Evolutionary conservation across 2,797 vertebrate species (phyloP).

Genomic region (Philypnodon macrostomus): DNA sequence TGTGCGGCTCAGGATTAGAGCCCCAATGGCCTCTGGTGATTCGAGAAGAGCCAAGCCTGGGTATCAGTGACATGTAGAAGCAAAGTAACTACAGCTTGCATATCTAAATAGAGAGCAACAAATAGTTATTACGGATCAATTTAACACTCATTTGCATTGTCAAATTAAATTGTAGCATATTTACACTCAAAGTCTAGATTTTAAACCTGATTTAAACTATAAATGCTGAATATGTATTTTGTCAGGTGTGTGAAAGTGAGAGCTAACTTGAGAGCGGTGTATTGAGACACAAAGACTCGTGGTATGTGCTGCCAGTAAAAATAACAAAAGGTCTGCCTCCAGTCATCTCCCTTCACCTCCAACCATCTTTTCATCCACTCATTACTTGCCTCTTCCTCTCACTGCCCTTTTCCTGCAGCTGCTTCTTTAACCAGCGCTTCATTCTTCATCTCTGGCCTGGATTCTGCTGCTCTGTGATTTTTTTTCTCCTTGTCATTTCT

Average conservation of each 20-base stretch:
- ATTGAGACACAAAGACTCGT: constrained; percentile 45
- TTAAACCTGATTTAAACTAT: too few species aligned
- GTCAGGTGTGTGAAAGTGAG: constrained; percentile 33
- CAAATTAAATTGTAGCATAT: too few species aligned
- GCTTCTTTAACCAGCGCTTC: constrained; percentile 27
- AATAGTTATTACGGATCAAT: neutral
- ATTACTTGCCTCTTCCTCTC: constrained; percentile 27
- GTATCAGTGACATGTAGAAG: constrained; percentile 72
- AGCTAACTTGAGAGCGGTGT: constrained; percentile 37
- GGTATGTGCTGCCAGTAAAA: constrained; percentile 47
- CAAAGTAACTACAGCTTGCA: constrained; percentile 44
- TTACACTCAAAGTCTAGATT: too few species aligned
- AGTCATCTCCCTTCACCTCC: constrained; percentile 58
- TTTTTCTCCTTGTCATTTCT: constrained; percentile 34
- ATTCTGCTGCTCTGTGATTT: constrained; percentile 39
- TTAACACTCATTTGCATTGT: too few species aligned
- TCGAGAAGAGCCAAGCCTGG: constrained; percentile 56
- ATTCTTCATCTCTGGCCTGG: constrained; percentile 39
- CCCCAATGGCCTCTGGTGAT: constrained; percentile 60
- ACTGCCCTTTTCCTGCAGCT: constrained; percentile 17
- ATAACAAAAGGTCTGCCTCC: constrained; percentile 58
- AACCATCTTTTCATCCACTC: constrained; percentile 58
- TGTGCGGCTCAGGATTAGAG: constrained; percentile 65
- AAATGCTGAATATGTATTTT: neutral
- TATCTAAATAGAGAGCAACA: constrained; percentile 27